Evolutionary conservation across 2,113 vertebrate genomes (phyloP), one percentile per base, ranked within the genome.

Genomic region (Cairina moschata): DNA sequence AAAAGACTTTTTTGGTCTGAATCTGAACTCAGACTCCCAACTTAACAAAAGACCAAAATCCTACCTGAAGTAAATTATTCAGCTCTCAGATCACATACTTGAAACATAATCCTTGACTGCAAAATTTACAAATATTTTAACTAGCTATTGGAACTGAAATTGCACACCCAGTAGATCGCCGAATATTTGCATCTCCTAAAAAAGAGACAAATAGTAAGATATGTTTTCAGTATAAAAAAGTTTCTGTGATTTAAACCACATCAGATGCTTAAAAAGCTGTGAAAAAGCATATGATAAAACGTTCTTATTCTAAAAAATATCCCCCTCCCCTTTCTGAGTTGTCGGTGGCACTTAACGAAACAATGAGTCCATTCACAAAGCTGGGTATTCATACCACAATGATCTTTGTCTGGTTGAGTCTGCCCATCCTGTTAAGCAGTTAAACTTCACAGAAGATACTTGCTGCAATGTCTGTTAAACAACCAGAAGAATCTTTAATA

Each of bases 371-470:
- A 9, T 31, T 65, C 92, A 58, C 62, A 6, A 38, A 17, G 91
- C 81, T 36, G 55, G 67, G 48, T 46, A 26, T 94, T 86, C 78
- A 85, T 80, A 86, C 81, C 90, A 80, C 50, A 78, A 22, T 2
- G 46, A 55, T 52, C 75, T 71, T 9, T 13, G 22, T 55, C 85
- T 89, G 95, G 94, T 81, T 77, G 85, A 80, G 93, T 72, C 95
- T 93, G 95, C 97, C 94, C 90, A 32, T 95, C 88, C 91, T 88
- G 94, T 72, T 91, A 96, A 97, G 97, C 92, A 97, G 91, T 96
- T 87, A 91, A 94, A 97, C 98, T 98, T 98, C 98, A 98, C 98
- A 98, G 98, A 98, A 98, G 98, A 96, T 97, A 97, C 97, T 96
- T 88, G 97, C 96, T 97, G 97, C 94, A 86, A 92, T 34, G 96